Evolutionary conservation across 2,797 vertebrate species (phyloP).

Genomic region (Takifugu rubripes): DNA sequence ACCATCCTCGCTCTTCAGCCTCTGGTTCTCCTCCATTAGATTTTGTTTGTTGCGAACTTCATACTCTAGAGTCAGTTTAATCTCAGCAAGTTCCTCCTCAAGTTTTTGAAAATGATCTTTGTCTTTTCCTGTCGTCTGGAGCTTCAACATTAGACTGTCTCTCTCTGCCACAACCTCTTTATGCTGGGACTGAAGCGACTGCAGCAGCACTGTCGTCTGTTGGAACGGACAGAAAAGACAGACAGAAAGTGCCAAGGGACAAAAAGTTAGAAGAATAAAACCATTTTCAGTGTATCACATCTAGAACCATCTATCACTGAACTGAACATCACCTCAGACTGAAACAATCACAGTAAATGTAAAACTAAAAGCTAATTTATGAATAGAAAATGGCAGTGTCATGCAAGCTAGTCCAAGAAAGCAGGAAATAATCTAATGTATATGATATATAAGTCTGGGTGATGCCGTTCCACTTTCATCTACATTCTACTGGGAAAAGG

Average conservation of each 20-base stretch:
- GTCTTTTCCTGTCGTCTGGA: conserved; percentile 84
- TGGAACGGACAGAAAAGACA: conserved; percentile 19
- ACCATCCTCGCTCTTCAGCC: conserved; percentile 82
- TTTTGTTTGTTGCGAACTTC: conserved; percentile 81
- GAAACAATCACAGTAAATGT: neutral
- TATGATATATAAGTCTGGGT: no score
- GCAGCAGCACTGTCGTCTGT: conserved; percentile 83
- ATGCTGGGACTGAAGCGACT: conserved; percentile 83
- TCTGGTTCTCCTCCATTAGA: conserved; percentile 86
- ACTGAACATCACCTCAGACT: neutral
- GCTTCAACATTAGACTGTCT: conserved; percentile 84
- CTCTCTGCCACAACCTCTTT: conserved; percentile 82
- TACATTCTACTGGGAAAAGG: no score
- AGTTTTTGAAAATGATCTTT: conserved; percentile 75
- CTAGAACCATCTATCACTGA: neutral
- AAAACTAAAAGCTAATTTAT: neutral
- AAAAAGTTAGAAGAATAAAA: conserved; percentile 23
- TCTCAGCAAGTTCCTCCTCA: conserved; percentile 84
- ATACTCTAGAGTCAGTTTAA: conserved; percentile 81
- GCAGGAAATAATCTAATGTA: no score
- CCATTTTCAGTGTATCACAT: no score
- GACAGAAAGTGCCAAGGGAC: conserved; percentile 1
- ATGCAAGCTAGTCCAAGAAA: no score
- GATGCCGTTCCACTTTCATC: no score
- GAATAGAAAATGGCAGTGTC: no score